Base-by-base conservation (phyloP, 1,140 invertebrate species). In the Elymnias hypermnestra region DNA sequence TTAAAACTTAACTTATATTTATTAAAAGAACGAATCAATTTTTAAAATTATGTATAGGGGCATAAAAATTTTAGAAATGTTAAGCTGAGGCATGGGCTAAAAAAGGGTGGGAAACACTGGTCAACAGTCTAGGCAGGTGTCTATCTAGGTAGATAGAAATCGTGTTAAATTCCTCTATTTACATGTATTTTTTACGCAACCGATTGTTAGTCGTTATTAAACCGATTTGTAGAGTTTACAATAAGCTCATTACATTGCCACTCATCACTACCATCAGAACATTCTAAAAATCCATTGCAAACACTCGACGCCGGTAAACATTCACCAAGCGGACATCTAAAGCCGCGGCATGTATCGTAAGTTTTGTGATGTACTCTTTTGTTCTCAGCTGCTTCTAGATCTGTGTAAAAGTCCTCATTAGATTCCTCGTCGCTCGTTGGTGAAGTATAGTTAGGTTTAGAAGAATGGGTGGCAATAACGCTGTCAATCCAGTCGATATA, bases 241-340 rank as follows among this genome's bases (percentile, higher is more conserved):
- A 41, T 21, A 17, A 44, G 23, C 21, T 57, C 63, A 26, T 31
- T 64, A 72, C 88, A 89, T 28, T 88, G 72, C 72, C 71, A 83
- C 65, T 93, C 92, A 73, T 93, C 92, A 68, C 92, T 93, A 10
- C 91, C 91, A 57, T 93, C 91, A 19, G 89, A 90, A 62, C 93
- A 94, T 66, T 94, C 93, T 47, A 93, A 89, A 62, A 91, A 92
- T 5, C 92, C 92, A 63, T 94, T 94, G 66, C 93, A 94, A 0
- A 94, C 72, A 51, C 90, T 88, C 1, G 90, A 91, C 42, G 88
- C 87, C 0, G 91, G 91, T 3, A 94, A 64, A 65, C 93, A 94
- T 66, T 94, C 91, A 0, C 93, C 93, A 0, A 94, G 77, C 0
- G 91, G 92, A 79, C 93, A 94, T 19, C 93, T 79, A 66, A 92